These are phyloP conservation scores for Melangyna quadrimaculata DNA, from an alignment of 2,888 invertebrate genomes.

Conservation along the genomic window DNA sequence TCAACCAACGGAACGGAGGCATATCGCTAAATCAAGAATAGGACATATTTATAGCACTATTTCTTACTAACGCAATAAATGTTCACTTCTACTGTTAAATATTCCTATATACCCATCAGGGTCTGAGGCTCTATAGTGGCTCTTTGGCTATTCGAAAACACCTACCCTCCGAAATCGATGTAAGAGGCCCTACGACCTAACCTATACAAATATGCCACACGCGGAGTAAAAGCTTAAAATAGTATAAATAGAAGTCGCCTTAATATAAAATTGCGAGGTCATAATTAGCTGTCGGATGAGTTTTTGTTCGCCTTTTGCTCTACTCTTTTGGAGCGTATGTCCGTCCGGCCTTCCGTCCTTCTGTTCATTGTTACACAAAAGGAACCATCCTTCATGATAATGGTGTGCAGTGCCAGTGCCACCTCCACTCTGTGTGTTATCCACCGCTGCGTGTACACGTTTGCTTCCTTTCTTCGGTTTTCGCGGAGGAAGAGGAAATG, in stretches of 20 bases:
- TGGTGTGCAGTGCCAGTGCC: conserved; percentile 43
- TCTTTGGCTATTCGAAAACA: conserved; percentile 38
- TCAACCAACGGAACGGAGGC: conserved; percentile 64
- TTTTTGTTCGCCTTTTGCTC: conserved; percentile 69
- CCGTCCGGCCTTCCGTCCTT: background rate
- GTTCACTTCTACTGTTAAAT: conserved; percentile 75
- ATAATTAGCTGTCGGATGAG: conserved; percentile 79
- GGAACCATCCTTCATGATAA: conserved; percentile 69
- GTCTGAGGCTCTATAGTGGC: background rate
- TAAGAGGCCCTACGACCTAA: conserved; percentile 10
- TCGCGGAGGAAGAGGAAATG: conserved; percentile 54
- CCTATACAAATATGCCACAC: background rate
- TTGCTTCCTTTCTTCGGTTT: background rate
- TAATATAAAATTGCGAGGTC: conserved; percentile 79
- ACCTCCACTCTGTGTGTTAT: conserved; percentile 32
- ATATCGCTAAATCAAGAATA: conserved; percentile 77
- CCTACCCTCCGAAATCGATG: conserved; percentile 69
- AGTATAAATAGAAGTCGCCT: conserved; percentile 47
- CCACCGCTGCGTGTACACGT: conserved; percentile 53
- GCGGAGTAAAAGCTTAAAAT: conserved; percentile 36
- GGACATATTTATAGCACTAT: conserved; percentile 81
- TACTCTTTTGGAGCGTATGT: conserved; percentile 37
- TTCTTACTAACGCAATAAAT: conserved; percentile 78
- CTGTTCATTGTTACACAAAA: conserved; percentile 47
- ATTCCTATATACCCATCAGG: conserved; percentile 13